These are phyloP conservation scores for Mystacornis crossleyi DNA, from an alignment of 2,113 vertebrate genomes.

Conservation along the genomic window DNA sequence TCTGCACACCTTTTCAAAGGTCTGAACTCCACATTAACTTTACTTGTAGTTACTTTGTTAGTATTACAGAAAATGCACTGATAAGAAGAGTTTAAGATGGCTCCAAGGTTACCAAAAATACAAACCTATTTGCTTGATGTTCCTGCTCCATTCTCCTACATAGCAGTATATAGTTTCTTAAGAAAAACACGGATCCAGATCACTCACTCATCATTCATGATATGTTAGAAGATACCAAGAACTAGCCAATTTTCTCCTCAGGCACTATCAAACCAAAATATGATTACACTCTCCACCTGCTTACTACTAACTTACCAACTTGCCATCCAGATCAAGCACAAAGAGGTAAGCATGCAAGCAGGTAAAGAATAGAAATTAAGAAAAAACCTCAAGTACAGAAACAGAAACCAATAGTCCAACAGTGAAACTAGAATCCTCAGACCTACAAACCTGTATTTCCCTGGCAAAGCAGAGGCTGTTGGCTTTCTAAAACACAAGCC, in stretches of 20 bases:
- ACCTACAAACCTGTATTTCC: background rate
- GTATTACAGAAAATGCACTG: background rate
- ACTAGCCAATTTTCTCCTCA: background rate
- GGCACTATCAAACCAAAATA: background rate
- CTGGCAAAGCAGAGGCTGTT: background rate
- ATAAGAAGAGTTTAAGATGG: background rate
- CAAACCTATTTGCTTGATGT: background rate
- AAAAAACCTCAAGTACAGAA: background rate
- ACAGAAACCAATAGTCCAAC: fast-evolving
- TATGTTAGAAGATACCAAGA: background rate
- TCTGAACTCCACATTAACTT: background rate
- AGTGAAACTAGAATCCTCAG: background rate
- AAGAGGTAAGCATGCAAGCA: background rate
- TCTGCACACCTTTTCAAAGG: background rate
- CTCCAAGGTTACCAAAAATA: background rate
- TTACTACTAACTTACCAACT: background rate
- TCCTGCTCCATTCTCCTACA: background rate
- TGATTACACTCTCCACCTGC: background rate
- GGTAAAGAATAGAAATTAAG: background rate
- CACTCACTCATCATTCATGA: background rate
- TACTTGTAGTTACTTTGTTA: background rate
- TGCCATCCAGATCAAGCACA: background rate
- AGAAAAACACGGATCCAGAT: background rate
- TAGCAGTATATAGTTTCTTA: background rate
- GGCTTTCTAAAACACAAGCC: background rate